Conservation (phyloP, 1,140 invertebrate genomes). For the Rhyacophila brunnea region DNA sequence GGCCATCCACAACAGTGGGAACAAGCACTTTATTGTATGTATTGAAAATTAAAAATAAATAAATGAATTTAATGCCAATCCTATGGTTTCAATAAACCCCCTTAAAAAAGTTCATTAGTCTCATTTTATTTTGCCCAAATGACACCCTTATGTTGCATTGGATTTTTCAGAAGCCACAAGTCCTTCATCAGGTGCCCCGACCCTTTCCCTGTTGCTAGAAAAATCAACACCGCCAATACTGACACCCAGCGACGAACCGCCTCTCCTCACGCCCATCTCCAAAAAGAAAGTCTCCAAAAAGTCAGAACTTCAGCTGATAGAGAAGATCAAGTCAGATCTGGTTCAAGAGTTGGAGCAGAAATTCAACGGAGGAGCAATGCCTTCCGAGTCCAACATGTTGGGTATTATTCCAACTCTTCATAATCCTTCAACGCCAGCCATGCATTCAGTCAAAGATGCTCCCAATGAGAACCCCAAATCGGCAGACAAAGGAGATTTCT, state of each 20-base stretch:
- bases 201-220: constrained; percentile 66
- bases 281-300: constrained; percentile 18
- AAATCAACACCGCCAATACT: constrained; percentile 35
- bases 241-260: constrained; percentile 3
- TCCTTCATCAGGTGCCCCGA: constrained; percentile 63
- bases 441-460: constrained; percentile 17
- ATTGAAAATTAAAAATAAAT: too few species aligned
- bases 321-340: constrained; percentile 51
- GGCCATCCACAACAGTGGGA: too few species aligned
- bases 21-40: too few species aligned
- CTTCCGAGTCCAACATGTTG: constrained; percentile 1
- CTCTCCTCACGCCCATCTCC: constrained; percentile 11
- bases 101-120: too few species aligned
- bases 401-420: constrained; percentile 21
- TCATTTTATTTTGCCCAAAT: too few species aligned
- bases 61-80: too few species aligned
- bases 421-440: constrained; percentile 7
- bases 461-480: constrained; percentile 25
- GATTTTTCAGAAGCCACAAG: constrained; percentile 47
- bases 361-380: constrained; percentile 39
- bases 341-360: constrained; percentile 47
- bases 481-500: constrained; percentile 50
- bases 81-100: too few species aligned
- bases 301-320: constrained; percentile 37
- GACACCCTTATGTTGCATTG: too few species aligned